Evolutionary conservation across 2,888 invertebrate species (phyloP).

Genomic region (Tetramorium bicarinatum): DNA sequence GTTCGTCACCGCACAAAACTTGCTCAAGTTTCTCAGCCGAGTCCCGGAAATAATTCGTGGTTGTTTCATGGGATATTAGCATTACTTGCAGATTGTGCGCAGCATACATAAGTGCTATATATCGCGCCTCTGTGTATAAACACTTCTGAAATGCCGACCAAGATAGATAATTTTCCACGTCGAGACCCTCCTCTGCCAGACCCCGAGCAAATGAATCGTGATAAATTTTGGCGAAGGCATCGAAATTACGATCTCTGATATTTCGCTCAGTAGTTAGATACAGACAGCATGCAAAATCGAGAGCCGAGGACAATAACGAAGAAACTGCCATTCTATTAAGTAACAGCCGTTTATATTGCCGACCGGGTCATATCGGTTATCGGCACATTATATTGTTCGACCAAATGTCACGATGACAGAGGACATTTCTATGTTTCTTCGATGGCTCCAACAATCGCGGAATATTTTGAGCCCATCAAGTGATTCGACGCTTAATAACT

Average conservation of each 20-base stretch:
- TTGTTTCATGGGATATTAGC: constrained; percentile 60
- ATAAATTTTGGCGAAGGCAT: constrained; percentile 74
- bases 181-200: constrained; percentile 63
- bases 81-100: constrained; percentile 68
- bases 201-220: constrained; percentile 61
- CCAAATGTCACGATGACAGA: constrained; percentile 82
- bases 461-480: constrained; percentile 56
- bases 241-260: constrained; percentile 70
- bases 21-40: constrained; percentile 60
- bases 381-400: constrained; percentile 82
- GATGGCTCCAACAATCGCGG: constrained; percentile 60
- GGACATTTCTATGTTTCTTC: constrained; percentile 70
- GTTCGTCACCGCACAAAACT: constrained; percentile 63
- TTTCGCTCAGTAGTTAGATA: constrained; percentile 75
- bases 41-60: constrained; percentile 58
- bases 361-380: constrained; percentile 70
- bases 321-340: constrained; percentile 80
- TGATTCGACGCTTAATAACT: constrained; percentile 64
- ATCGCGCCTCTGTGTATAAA: constrained; percentile 50
- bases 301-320: constrained; percentile 75
- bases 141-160: constrained; percentile 68
- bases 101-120: constrained; percentile 52
- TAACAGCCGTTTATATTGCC: constrained; percentile 70
- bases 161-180: constrained; percentile 63
- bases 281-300: constrained; percentile 77